Evolutionary conservation across 2,113 vertebrate genomes (phyloP).

Genomic region (Anas platyrhynchos): DNA sequence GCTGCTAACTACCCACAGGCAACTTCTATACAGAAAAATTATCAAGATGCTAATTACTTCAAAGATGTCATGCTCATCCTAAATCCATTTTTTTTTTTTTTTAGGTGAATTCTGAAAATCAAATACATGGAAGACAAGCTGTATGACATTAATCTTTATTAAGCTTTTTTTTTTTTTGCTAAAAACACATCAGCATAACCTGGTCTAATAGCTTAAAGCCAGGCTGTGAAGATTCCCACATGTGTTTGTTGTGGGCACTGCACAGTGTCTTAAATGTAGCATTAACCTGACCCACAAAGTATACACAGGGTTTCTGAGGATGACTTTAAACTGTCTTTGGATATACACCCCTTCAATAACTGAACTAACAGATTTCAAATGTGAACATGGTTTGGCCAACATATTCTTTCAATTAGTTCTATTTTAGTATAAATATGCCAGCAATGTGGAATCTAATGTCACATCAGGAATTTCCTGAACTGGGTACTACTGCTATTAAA

Average conservation of each 20-base stretch:
- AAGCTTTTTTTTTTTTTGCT: neutral
- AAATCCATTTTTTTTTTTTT: neutral
- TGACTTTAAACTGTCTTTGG: constrained; percentile 35
- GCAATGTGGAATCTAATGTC: neutral
- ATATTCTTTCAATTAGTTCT: constrained; percentile 29
- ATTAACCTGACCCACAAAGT: constrained; percentile 23
- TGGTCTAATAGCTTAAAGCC: neutral
- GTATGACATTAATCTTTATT: neutral
- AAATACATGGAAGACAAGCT: neutral
- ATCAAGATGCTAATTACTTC: neutral
- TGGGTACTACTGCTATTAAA: neutral
- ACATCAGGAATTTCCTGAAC: neutral
- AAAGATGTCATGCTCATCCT: neutral
- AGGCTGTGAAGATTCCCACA: neutral
- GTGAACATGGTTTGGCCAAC: neutral
- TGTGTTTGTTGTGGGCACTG: neutral
- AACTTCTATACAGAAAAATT: neutral
- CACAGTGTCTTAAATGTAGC: constrained; percentile 48
- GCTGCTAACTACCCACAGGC: neutral
- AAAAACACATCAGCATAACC: neutral
- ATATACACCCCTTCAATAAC: constrained; percentile 24
- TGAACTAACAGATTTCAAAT: neutral
- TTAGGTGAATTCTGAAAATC: neutral
- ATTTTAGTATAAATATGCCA: neutral
- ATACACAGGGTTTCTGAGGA: constrained; percentile 39